These are phyloP conservation scores for Chloropsis cyanopogon DNA, from an alignment of 2,113 vertebrate species.

Conservation along the genomic window DNA sequence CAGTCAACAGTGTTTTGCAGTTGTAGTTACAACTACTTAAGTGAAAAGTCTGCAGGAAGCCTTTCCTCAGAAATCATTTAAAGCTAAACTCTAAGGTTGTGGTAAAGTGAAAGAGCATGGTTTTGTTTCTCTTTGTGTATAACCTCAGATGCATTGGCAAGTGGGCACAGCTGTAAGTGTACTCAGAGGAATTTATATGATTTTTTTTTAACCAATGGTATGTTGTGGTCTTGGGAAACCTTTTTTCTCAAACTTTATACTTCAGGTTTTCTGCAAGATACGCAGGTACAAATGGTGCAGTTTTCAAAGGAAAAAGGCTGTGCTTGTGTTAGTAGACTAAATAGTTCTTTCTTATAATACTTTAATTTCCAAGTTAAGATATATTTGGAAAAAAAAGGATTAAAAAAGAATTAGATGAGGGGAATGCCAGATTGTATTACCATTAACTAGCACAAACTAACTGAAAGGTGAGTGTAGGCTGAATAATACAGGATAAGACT, in stretches of 20 bases:
- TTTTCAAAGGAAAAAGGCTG: not conserved
- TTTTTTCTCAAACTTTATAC: not conserved
- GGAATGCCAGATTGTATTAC: not conserved
- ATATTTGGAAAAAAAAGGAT: not conserved
- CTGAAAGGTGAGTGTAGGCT: not conserved
- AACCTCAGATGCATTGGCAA: slow-evolving; percentile 2
- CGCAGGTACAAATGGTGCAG: not conserved
- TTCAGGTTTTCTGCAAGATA: not conserved
- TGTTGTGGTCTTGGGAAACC: not conserved
- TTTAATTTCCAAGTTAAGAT: not conserved
- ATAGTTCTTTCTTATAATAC: not conserved
- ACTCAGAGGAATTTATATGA: not conserved
- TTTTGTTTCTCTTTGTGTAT: slow-evolving; percentile 8
- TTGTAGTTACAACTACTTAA: slow-evolving; percentile 72
- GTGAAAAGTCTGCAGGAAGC: slow-evolving; percentile 62
- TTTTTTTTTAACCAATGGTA: not conserved
- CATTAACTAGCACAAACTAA: not conserved
- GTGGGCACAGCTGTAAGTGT: not conserved
- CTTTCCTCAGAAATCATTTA: slow-evolving; percentile 62
- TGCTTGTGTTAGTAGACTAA: not conserved
- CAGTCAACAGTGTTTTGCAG: slow-evolving; percentile 68
- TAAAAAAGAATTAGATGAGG: not conserved
- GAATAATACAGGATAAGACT: slow-evolving; percentile 10
- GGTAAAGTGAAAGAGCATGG: slow-evolving; percentile 8
- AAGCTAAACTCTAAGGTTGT: slow-evolving; percentile 42